Base-by-base conservation (phyloP, 2,888 invertebrate species). In the Phyllotreta cruciferae region DNA sequence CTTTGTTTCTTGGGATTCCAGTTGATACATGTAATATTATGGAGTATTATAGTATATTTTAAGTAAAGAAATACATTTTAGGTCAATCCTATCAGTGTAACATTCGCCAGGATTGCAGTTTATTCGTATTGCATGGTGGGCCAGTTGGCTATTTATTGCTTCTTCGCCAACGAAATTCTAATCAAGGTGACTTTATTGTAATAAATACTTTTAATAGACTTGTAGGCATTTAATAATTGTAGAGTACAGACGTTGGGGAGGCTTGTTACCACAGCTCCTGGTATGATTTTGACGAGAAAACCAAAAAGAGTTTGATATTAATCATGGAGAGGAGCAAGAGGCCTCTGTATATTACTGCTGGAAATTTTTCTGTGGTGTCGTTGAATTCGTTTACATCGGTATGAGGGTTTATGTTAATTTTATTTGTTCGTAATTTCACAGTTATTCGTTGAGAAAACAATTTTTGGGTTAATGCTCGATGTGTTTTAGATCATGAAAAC, bases 241-340 rank as follows among this genome's bases (percentile, higher is more conserved):
- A 50, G 50, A 50, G 50, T 50, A 11, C 14, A 50, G 50, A 35
- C 10, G 6, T 50, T 35, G 36, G 50, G 10, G 36, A 50, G 35
- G 50, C 50, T 34, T 50, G 50, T 36, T 50, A 50, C 14, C 50
- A 35, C 36, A n/a, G 36, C 2, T 8, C 9, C 5, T 50, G 50
- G 50, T 50, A n/a, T 3, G 11, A 50, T 5, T n/a, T 11, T n/a
- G 36, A 34, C 5, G 11, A 36, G 8, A 50, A 50, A 50, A 6
- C 9, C 11, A 35, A 35, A 50, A n/a, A 5, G 5, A n/a, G 14
- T 35, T 10, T 50, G 2, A 50, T 50, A 5, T n/a, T 50, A 36
- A 50, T 50, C n/a, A 50, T 50, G 50, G 50, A 50, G 6, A 50
- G 35, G 8, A 50, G 50, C 36, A 50, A 50, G 11, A 50, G 50